Conservation (phyloP, 2,888 invertebrate genomes). For the Drosophila niveifrons region DNA sequence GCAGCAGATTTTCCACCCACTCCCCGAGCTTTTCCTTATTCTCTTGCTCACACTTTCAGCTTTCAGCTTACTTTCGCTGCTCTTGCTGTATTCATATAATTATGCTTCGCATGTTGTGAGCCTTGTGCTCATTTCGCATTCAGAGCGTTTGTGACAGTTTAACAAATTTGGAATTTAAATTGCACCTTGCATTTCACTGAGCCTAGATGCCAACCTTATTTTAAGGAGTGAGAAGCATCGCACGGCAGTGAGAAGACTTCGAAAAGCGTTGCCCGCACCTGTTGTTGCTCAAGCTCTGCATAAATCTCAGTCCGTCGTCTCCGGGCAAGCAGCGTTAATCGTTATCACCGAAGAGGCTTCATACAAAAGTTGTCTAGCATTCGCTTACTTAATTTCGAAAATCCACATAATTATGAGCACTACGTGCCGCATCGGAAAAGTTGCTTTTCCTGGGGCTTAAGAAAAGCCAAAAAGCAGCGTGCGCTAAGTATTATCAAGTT, state of each 20-base stretch:
- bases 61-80: constrained; percentile 7
- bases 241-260: background rate
- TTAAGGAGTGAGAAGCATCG: background rate
- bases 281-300: constrained; percentile 44
- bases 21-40: constrained; percentile 5
- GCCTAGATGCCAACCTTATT: constrained; percentile 21
- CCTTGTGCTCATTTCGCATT: constrained; percentile 77
- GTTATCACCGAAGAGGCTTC: constrained; percentile 42
- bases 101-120: constrained; percentile 60
- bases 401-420: constrained; percentile 71
- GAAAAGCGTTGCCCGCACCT: constrained; percentile 37
- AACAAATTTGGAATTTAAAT: constrained; percentile 83
- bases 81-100: constrained; percentile 53
- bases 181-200: constrained; percentile 68
- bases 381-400: constrained; percentile 60
- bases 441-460: constrained; percentile 54
- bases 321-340: constrained; percentile 41
- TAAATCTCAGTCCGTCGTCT: constrained; percentile 34
- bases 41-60: background rate
- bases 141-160: constrained; percentile 81
- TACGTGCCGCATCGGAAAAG: constrained; percentile 64
- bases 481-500: constrained; percentile 75
- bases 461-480: constrained; percentile 76
- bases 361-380: constrained; percentile 44
- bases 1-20: constrained; percentile 22